A percentile compares a stretch with the other conserved stretches of the same genome.
These are phyloP conservation scores for Tetrax tetrax DNA, from an alignment of 2,113 vertebrate species.

Conservation along the genomic window DNA sequence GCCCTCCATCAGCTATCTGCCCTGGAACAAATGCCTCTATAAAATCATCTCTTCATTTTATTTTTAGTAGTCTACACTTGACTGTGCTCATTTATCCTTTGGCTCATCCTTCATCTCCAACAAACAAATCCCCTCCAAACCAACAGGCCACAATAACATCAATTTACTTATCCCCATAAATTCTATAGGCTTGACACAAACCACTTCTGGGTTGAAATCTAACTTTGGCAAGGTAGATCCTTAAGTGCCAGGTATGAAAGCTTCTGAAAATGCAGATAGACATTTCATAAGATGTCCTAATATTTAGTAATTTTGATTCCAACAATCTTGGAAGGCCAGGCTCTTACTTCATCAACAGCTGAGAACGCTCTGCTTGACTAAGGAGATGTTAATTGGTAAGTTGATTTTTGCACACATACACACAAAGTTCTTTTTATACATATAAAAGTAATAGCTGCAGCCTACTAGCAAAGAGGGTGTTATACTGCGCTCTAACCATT, in stretches of 20 bases:
- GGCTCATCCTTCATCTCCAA: not conserved
- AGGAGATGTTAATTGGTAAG: not conserved
- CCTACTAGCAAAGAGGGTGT: not conserved
- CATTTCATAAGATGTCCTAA: not conserved
- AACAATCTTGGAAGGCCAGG: not conserved
- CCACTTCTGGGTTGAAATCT: not conserved
- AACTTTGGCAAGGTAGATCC: not conserved
- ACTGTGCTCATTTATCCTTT: not conserved
- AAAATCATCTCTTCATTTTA: constrained; percentile 2
- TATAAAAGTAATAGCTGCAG: not conserved
- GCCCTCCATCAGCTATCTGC: not conserved
- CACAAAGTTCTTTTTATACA: not conserved
- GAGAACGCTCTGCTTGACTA: not conserved
- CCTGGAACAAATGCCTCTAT: not conserved
- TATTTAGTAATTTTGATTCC: not conserved
- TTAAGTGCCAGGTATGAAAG: not conserved
- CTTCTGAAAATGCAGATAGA: not conserved
- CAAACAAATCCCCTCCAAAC: not conserved
- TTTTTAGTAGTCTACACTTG: not conserved
- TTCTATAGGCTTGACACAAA: not conserved
- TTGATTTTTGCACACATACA: not conserved
- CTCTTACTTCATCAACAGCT: not conserved
- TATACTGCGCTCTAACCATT: not conserved
- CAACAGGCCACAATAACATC: not conserved
- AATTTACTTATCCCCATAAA: not conserved